Conservation (phyloP, 1,140 invertebrate species). For the Saxidomus purpurata region DNA sequence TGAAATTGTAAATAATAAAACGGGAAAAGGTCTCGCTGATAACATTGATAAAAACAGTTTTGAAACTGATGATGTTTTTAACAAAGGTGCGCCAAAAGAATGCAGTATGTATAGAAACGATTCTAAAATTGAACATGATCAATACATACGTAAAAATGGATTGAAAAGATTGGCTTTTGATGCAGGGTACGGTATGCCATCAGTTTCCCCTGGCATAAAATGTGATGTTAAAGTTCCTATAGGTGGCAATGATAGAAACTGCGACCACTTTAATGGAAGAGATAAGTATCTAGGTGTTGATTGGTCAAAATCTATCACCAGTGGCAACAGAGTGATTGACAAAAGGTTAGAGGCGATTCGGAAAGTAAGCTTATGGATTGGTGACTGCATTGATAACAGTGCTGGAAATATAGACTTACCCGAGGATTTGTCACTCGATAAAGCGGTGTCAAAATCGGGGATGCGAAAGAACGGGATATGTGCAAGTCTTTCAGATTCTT, state of each 20-base stretch:
- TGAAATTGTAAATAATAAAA: neutral
- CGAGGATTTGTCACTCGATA: neutral
- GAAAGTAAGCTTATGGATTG: slow-evolving; percentile 31
- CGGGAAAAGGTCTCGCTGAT: neutral
- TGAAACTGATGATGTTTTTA: neutral
- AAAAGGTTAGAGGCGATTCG: slow-evolving; percentile 25
- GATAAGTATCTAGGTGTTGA: neutral
- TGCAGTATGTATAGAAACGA: too few relatives aligned
- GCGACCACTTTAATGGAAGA: too few relatives aligned
- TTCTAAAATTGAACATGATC: too few relatives aligned
- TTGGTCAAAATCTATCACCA: neutral
- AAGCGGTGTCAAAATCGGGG: neutral
- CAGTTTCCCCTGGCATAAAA: too few relatives aligned
- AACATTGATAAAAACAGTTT: neutral
- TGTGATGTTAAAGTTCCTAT: too few relatives aligned
- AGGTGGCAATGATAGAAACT: too few relatives aligned
- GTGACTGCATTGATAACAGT: neutral
- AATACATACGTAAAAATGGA: too few relatives aligned
- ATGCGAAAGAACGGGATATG: neutral
- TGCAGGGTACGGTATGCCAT: too few relatives aligned
- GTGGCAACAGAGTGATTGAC: neutral
- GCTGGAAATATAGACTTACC: neutral
- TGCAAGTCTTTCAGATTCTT: slow-evolving; percentile 8
- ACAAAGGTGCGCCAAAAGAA: too few relatives aligned
- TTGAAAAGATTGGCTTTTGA: too few relatives aligned